These are phyloP conservation scores for Mastomys coucha DNA, from an alignment of 2,113 vertebrate species.

Conservation along the genomic window DNA sequence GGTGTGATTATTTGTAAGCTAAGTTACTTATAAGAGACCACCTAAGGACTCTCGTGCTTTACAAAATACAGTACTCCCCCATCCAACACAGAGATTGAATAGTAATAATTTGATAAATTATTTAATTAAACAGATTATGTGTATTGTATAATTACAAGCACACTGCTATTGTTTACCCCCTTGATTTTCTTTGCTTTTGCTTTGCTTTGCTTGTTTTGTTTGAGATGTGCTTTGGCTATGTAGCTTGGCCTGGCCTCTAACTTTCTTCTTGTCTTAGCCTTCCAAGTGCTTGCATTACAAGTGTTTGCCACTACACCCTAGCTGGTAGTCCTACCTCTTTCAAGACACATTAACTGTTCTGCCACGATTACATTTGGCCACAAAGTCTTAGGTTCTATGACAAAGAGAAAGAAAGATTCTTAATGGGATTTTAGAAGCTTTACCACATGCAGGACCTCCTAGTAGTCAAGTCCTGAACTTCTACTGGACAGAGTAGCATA, in stretches of 20 bases:
- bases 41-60: background rate
- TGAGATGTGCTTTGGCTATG: background rate
- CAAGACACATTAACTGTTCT: background rate
- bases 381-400: slow-evolving; percentile 12
- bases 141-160: background rate
- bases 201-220: background rate
- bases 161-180: background rate
- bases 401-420: background rate
- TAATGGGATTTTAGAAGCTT: background rate
- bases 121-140: background rate
- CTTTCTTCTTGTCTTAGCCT: background rate
- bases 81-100: background rate
- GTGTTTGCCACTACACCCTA: background rate
- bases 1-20: slow-evolving; percentile 42
- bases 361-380: background rate
- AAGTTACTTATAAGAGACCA: slow-evolving; percentile 47
- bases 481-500: background rate
- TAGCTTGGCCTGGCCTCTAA: background rate
- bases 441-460: too few relatives aligned
- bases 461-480: slow-evolving; percentile 2
- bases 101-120: slow-evolving; percentile 42
- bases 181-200: background rate
- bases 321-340: background rate
- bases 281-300: background rate
- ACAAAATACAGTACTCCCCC: background rate